phyloP scores from a whole-genome alignment of 1,140 invertebrate species.

The Pomacea maculata region DNA sequence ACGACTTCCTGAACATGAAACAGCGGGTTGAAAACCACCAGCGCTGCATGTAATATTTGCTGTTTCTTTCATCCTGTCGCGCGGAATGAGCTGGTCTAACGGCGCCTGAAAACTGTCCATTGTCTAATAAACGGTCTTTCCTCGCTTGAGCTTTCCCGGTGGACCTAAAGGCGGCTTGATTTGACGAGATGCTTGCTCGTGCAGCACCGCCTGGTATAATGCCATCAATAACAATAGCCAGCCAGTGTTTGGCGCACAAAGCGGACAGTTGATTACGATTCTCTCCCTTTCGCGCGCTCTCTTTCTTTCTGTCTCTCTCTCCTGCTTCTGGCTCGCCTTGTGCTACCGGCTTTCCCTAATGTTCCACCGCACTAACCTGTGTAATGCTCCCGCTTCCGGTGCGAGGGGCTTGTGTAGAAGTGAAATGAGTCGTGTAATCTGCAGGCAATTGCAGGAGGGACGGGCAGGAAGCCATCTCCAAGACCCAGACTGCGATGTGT shows the following conservation, averaged over 20 bases:
- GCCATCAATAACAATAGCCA: constrained; percentile 10
- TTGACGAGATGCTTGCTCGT: constrained; percentile 3
- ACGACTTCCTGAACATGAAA: constrained; percentile 23
- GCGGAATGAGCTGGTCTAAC: constrained; percentile 6
- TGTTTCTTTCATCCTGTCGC: constrained; percentile 19
- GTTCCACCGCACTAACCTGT: constrained; percentile 6
- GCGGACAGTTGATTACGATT: constrained; percentile 8
- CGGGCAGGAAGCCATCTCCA: constrained; percentile 4
- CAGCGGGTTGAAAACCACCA: neutral
- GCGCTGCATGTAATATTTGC: constrained; percentile 19
- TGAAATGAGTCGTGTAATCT: constrained; percentile 18
- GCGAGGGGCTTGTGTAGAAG: constrained; percentile 4
- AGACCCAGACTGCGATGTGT: constrained; percentile 1
- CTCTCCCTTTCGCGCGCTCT: neutral
- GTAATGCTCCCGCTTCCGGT: constrained; percentile 7
- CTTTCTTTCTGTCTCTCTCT: neutral
- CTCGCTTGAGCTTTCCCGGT: neutral
- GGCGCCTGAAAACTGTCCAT: constrained; percentile 1
- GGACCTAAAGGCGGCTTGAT: neutral
- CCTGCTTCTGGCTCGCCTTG: neutral
- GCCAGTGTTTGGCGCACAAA: constrained; percentile 1
- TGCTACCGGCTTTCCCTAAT: constrained; percentile 4
- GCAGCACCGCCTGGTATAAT: neutral
- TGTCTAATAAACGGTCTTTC: constrained; percentile 14
- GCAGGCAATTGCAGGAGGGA: constrained; percentile 4